phyloP scores from a whole-genome alignment of 1,140 invertebrate genomes.

The Prorops nasuta region DNA sequence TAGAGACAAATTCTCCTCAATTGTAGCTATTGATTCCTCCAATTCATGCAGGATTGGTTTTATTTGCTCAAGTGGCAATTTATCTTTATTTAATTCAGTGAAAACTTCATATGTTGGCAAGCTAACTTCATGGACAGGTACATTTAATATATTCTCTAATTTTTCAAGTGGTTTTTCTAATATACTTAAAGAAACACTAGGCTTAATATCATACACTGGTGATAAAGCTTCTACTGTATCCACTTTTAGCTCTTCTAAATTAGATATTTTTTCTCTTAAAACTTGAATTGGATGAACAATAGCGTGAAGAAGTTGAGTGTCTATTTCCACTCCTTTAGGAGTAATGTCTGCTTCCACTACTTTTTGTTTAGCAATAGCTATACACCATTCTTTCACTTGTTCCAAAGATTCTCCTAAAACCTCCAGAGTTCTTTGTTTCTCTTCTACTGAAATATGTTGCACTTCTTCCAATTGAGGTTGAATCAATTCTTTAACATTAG shows the following conservation, averaged over 20 bases:
- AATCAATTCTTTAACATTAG: too few relatives aligned
- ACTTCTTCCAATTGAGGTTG: too few relatives aligned
- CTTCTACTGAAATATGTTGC: too few relatives aligned
- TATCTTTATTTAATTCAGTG: background rate
- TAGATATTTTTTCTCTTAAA: background rate
- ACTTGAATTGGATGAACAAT: background rate
- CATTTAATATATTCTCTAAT: conserved; percentile 7
- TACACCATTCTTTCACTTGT: background rate
- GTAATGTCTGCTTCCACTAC: background rate
- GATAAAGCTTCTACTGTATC: background rate
- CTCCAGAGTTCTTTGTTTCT: too few relatives aligned
- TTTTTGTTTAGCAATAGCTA: background rate
- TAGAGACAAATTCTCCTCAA: conserved; percentile 14
- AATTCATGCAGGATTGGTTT: conserved; percentile 10
- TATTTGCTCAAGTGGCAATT: background rate
- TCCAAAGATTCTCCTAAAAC: too few relatives aligned
- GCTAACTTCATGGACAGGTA: background rate
- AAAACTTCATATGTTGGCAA: background rate
- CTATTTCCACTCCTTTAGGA: background rate
- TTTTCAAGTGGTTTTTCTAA: conserved; percentile 19
- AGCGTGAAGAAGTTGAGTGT: background rate
- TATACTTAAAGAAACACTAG: conserved; percentile 1
- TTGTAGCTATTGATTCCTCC: conserved; percentile 11
- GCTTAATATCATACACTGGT: background rate
- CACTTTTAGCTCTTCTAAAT: background rate